A percentile compares a stretch with the other conserved stretches of the same genome.
Conservation (phyloP, 2,888 invertebrate species). For the Amblyteles armatorius region DNA sequence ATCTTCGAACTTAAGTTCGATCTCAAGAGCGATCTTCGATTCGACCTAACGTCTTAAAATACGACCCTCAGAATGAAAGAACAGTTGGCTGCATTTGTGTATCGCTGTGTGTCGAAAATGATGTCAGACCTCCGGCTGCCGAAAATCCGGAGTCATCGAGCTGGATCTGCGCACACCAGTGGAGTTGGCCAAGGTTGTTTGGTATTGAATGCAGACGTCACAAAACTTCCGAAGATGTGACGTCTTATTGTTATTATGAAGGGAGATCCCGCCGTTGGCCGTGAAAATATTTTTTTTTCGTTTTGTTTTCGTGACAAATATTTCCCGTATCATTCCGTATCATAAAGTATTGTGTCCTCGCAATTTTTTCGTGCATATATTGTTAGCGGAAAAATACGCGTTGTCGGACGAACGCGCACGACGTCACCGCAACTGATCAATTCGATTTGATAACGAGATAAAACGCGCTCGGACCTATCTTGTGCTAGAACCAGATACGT, state of each 20-base stretch:
- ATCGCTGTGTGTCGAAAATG: too few species aligned
- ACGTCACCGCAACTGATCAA: constrained; percentile 32
- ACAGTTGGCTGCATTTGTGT: too few species aligned
- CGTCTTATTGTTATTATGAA: constrained; percentile 3
- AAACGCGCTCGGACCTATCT: constrained; percentile 43
- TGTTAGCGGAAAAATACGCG: constrained; percentile 3
- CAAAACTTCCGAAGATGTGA: neutral
- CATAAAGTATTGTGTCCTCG: neutral
- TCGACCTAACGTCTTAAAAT: too few species aligned
- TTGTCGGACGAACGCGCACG: constrained; percentile 4
- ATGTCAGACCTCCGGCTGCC: too few species aligned
- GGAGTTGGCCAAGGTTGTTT: too few species aligned
- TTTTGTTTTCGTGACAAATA: constrained; percentile 30
- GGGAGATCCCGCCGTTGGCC: neutral
- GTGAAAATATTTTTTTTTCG: neutral
- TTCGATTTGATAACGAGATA: constrained; percentile 50
- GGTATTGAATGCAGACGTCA: too few species aligned
- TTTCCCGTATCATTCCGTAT: constrained; percentile 8
- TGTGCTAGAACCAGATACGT: neutral
- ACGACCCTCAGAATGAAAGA: too few species aligned
- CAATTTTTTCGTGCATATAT: neutral
- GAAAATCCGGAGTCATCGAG: too few species aligned
- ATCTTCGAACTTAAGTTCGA: too few species aligned
- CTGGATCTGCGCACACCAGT: too few species aligned
- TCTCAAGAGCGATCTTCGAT: too few species aligned